A percentile compares a stretch with the other conserved stretches of the same genome.
These are phyloP conservation scores for Silurus asotus DNA, from an alignment of 2,113 vertebrate species.

Conservation along the genomic window DNA sequence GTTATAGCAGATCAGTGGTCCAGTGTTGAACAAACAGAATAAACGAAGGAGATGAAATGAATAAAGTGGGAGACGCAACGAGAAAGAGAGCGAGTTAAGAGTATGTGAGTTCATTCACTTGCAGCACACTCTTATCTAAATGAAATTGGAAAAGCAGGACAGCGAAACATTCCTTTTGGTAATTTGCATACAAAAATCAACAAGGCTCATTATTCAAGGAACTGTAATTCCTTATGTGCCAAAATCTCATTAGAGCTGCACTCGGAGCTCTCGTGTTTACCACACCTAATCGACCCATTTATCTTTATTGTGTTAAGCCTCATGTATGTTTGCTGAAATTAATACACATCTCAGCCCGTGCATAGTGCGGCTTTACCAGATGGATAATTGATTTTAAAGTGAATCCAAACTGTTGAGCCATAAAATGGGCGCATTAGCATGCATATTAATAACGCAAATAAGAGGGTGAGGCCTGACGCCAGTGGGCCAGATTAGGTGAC, in stretches of 20 bases:
- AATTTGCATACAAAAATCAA: conserved; percentile 66
- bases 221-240: conserved; percentile 65
- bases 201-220: conserved; percentile 66
- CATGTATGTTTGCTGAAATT: conserved; percentile 69
- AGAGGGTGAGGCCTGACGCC: conserved; percentile 46
- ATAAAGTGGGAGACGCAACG: conserved; percentile 23
- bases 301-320: conserved; percentile 67
- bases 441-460: conserved; percentile 66
- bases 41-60: conserved; percentile 37
- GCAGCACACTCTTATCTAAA: conserved; percentile 61
- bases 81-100: conserved; percentile 45
- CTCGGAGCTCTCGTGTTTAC: conserved; percentile 60
- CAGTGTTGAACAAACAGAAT: conserved; percentile 52
- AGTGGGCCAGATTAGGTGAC: conserved; percentile 58
- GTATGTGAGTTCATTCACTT: conserved; percentile 46
- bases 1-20: conserved; percentile 55
- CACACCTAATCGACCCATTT: conserved; percentile 65
- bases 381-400: conserved; percentile 69
- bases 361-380: conserved; percentile 62
- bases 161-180: conserved; percentile 61
- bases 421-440: conserved; percentile 68
- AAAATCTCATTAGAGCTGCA: conserved; percentile 64
- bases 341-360: conserved; percentile 62
- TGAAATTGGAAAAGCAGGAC: conserved; percentile 66
- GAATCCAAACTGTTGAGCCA: conserved; percentile 66